phyloP scores from a whole-genome alignment of 2,113 vertebrate genomes.

The Ctenomys sociabilis region DNA sequence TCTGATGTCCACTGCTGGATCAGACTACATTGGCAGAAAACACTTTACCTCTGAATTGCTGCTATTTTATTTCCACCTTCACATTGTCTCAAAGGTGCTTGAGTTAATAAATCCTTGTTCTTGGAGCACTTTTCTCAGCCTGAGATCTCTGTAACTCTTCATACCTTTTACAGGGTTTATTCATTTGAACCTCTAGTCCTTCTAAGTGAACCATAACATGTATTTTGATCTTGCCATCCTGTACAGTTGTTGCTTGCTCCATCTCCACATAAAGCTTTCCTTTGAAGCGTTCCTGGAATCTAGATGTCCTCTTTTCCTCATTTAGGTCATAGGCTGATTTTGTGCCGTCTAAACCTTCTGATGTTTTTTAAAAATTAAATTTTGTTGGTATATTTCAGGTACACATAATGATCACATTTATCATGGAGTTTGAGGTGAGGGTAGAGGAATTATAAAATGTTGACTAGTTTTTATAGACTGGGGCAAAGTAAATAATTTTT shows the following conservation, averaged over 20 bases:
- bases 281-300: fast-evolving
- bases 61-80: slow-evolving; percentile 62
- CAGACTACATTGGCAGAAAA: fast-evolving
- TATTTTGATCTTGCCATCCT: background rate
- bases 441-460: too few species aligned
- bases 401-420: too few species aligned
- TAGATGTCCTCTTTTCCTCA: background rate
- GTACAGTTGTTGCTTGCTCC: background rate
- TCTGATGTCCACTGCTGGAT: background rate
- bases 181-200: slow-evolving; percentile 71
- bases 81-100: slow-evolving; percentile 76
- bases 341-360: too few species aligned
- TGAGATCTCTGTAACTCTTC: background rate
- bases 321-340: fast-evolving
- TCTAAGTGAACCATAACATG: slow-evolving; percentile 82
- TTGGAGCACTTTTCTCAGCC: slow-evolving; percentile 44
- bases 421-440: too few species aligned
- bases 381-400: too few species aligned
- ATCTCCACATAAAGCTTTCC: slow-evolving; percentile 40
- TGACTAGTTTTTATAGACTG: too few species aligned
- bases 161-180: background rate
- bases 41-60: slow-evolving; percentile 17
- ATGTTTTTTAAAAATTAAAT: too few species aligned
- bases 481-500: too few species aligned
- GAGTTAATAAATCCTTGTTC: slow-evolving; percentile 67